phyloP scores from a whole-genome alignment of 2,797 vertebrate species.

The Malacoctenus gilli region DNA sequence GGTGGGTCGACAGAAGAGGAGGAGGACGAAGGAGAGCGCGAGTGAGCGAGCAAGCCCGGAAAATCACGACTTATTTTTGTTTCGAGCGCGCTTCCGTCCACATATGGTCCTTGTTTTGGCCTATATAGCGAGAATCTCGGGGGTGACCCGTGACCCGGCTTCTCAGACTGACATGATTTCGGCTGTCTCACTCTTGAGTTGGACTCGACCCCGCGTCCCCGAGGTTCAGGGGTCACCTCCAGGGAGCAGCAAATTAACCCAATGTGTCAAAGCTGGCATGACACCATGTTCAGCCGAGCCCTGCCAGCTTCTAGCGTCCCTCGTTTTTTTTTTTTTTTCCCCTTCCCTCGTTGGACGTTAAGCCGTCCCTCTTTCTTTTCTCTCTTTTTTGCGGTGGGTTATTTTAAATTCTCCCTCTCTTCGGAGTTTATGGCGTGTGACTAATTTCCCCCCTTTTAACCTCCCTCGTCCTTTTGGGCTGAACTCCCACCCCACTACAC shows the following conservation, averaged over 20 bases:
- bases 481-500: conserved; percentile 54
- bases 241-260: conserved; percentile 87
- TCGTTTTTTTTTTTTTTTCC: conserved; percentile 45
- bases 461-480: conserved; percentile 43
- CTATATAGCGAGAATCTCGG: conserved; percentile 77
- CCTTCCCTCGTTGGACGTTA: conserved; percentile 50
- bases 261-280: conserved; percentile 86
- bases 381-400: conserved; percentile 35
- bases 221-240: conserved; percentile 80
- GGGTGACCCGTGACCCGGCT: conserved; percentile 79
- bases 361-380: conserved; percentile 41
- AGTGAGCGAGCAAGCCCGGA: conserved; percentile 44
- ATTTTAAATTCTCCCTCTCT: conserved; percentile 66
- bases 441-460: conserved; percentile 64
- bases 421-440: conserved; percentile 72
- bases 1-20: conserved; percentile 67
- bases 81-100: conserved; percentile 80
- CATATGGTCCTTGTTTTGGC: conserved; percentile 86
- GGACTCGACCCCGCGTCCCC: conserved; percentile 74
- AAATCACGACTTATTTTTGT: conserved; percentile 80
- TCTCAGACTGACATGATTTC: conserved; percentile 85
- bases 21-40: conserved; percentile 7
- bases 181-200: conserved; percentile 79
- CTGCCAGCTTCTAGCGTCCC: conserved; percentile 40
- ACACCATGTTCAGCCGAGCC: conserved; percentile 81